phyloP scores from a whole-genome alignment of 2,888 invertebrate species.

The Cremastobaeus sp. region DNA sequence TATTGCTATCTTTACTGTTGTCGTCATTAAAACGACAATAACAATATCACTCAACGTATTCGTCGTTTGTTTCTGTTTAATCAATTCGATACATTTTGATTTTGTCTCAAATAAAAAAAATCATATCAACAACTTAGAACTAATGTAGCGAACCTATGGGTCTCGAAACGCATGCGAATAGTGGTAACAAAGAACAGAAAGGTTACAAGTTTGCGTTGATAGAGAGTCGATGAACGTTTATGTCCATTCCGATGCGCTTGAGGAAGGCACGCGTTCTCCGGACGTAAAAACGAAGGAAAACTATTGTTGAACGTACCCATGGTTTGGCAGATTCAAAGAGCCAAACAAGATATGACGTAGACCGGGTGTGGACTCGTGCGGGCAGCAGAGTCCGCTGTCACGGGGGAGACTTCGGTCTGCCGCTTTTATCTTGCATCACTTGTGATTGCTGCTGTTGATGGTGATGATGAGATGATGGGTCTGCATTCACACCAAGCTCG shows the following conservation, averaged over 20 bases:
- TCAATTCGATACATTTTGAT: slow-evolving; percentile 14
- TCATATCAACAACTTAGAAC: too few species aligned
- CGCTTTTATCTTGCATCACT: slow-evolving; percentile 76
- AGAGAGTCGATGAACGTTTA: slow-evolving; percentile 38
- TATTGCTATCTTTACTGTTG: slow-evolving; percentile 61
- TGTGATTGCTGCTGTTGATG: slow-evolving; percentile 71
- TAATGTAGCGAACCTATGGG: background rate
- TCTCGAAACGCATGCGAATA: slow-evolving; percentile 2
- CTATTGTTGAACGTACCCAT: slow-evolving; percentile 43
- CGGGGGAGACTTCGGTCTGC: slow-evolving; percentile 77
- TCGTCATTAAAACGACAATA: slow-evolving; percentile 48
- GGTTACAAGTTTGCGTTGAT: slow-evolving; percentile 13
- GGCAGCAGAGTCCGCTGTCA: slow-evolving; percentile 72
- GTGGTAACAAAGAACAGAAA: slow-evolving; percentile 25
- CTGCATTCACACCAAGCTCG: slow-evolving; percentile 72
- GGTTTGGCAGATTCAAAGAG: slow-evolving; percentile 38
- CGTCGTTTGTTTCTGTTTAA: slow-evolving; percentile 20
- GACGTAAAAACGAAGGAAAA: slow-evolving; percentile 48
- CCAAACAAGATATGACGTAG: slow-evolving; percentile 55
- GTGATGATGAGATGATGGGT: slow-evolving; percentile 74
- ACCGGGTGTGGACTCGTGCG: slow-evolving; percentile 42
- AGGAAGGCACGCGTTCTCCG: slow-evolving; percentile 52
- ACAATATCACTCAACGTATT: slow-evolving; percentile 57
- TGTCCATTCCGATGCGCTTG: slow-evolving; percentile 49
- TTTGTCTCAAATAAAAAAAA: background rate